These are phyloP conservation scores for Andrena haemorrhoa DNA, from an alignment of 2,888 invertebrate species.

Conservation along the genomic window DNA sequence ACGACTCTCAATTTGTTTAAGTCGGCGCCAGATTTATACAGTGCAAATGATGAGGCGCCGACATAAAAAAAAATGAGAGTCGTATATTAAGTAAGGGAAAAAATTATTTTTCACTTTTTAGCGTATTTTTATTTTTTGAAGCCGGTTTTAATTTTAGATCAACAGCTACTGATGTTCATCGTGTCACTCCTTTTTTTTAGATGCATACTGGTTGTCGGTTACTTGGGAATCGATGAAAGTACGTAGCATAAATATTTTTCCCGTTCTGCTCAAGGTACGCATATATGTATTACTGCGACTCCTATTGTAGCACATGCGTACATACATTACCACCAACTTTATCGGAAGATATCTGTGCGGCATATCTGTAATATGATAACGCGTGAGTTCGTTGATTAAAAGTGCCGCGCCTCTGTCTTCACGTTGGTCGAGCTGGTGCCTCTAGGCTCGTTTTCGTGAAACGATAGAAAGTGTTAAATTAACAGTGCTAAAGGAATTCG, in stretches of 20 bases:
- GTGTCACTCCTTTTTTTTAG: not conserved
- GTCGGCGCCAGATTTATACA: no score
- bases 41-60: no score
- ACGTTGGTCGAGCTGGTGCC: slow-evolving; percentile 26
- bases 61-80: no score
- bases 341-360: slow-evolving; percentile 79
- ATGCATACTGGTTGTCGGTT: slow-evolving; percentile 4
- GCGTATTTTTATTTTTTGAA: no score
- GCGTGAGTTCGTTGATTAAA: slow-evolving; percentile 71
- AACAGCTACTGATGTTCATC: not conserved
- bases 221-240: not conserved
- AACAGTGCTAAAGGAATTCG: not conserved
- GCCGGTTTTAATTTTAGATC: no score
- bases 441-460: slow-evolving; percentile 13
- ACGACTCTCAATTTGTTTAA: no score
- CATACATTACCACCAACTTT: slow-evolving; percentile 68
- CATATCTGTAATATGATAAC: slow-evolving; percentile 80
- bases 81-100: no score
- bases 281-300: slow-evolving; percentile 18
- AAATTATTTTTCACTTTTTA: no score
- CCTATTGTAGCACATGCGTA: slow-evolving; percentile 52
- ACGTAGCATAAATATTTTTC: slow-evolving; percentile 34
- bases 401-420: slow-evolving; percentile 73
- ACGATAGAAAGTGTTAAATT: slow-evolving; percentile 22
- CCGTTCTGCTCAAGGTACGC: slow-evolving; percentile 7